Percentiles rank a stretch among this genome's conserved stretches.
Conservation (phyloP, 2,888 invertebrate species). For the Phalera bucephala region DNA sequence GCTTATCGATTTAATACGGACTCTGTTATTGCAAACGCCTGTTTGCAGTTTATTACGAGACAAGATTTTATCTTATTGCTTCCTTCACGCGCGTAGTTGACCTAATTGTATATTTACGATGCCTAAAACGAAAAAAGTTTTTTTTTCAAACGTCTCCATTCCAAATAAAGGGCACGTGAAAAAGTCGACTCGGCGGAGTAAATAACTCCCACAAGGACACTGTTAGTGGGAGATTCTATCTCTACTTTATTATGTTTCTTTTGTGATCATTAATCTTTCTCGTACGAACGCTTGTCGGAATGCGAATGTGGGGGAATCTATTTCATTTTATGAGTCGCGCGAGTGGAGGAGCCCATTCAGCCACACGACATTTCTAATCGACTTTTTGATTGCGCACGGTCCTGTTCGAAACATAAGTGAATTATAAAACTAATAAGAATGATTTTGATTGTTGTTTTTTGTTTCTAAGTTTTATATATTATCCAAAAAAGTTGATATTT, state of each 20-base stretch:
- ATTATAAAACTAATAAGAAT: slow-evolving; percentile 24
- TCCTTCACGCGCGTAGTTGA: slow-evolving; percentile 10
- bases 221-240: slow-evolving; percentile 82
- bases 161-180: slow-evolving; percentile 73
- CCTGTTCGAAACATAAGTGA: slow-evolving; percentile 48
- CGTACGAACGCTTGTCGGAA: slow-evolving; percentile 84
- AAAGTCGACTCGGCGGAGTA: slow-evolving; percentile 74
- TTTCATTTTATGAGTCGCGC: slow-evolving; percentile 82
- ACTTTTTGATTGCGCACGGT: slow-evolving; percentile 80
- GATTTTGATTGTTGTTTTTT: slow-evolving; percentile 2
- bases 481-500: no score
- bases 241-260: slow-evolving; percentile 83
- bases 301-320: slow-evolving; percentile 83
- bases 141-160: slow-evolving; percentile 50
- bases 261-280: slow-evolving; percentile 84
- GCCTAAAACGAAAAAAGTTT: slow-evolving; percentile 23
- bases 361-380: slow-evolving; percentile 81
- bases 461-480: no score
- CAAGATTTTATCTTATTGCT: slow-evolving; percentile 8
- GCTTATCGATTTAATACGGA: slow-evolving; percentile 57
- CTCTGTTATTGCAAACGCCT: slow-evolving; percentile 39
- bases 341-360: slow-evolving; percentile 77
- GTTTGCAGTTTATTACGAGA: slow-evolving; percentile 34
- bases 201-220: slow-evolving; percentile 83
- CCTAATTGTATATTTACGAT: slow-evolving; percentile 22